Conservation (phyloP, 2,113 vertebrate species). For the Scomber scombrus region DNA sequence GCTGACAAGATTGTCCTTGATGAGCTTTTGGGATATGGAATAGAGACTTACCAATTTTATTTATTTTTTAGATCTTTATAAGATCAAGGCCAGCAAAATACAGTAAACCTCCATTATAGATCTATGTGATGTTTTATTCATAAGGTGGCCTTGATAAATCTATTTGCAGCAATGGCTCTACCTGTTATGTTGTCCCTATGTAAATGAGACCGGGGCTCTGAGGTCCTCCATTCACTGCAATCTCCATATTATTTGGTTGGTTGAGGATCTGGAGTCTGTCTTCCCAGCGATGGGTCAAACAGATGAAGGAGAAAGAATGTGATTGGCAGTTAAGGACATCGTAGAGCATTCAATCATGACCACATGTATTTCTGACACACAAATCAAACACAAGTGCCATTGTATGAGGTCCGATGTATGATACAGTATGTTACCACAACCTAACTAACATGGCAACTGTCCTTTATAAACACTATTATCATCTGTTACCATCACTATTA, state of each 20-base stretch:
- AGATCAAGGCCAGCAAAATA: constrained; percentile 68
- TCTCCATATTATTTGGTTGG: constrained; percentile 77
- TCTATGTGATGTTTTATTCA: constrained; percentile 80
- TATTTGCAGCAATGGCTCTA: constrained; percentile 69
- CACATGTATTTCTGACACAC: constrained; percentile 4
- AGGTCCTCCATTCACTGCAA: constrained; percentile 61
- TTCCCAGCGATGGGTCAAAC: constrained; percentile 30
- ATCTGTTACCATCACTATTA: constrained; percentile 6
- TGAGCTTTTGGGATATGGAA: constrained; percentile 18
- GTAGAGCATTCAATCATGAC: constrained; percentile 4
- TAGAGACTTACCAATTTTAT: background rate
- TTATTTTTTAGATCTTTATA: constrained; percentile 46
- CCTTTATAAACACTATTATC: constrained; percentile 12
- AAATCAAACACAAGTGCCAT: background rate
- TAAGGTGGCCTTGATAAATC: constrained; percentile 76
- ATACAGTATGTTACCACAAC: background rate
- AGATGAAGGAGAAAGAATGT: constrained; percentile 34
- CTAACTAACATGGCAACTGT: background rate
- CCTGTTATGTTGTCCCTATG: constrained; percentile 73
- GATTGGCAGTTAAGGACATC: constrained; percentile 41
- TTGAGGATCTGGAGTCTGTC: constrained; percentile 37
- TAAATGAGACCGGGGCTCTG: constrained; percentile 75
- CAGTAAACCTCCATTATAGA: constrained; percentile 70
- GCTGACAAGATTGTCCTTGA: constrained; percentile 14
- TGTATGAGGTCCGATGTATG: background rate